Conservation (phyloP, 2,888 invertebrate species). For the Erpobdella octoculata region DNA sequence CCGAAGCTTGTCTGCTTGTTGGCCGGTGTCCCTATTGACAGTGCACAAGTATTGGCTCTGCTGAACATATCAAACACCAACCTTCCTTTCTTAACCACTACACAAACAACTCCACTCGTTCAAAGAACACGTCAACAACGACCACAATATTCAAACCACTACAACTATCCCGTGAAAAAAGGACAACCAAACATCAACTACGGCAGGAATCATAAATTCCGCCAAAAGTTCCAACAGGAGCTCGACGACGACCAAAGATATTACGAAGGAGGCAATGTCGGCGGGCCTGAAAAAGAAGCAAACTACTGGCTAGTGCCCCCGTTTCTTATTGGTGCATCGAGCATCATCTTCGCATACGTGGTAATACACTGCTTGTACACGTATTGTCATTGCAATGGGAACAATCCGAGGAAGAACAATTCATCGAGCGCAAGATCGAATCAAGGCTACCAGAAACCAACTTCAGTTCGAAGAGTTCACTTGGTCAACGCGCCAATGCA, state of each 20-base stretch:
- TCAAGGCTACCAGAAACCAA: neutral
- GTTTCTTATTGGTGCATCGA: constrained; percentile 37
- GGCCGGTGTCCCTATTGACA: constrained; percentile 9
- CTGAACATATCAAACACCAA: neutral
- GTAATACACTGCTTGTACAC: constrained; percentile 36
- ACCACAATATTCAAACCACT: neutral
- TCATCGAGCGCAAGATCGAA: neutral
- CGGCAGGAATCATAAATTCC: constrained; percentile 19
- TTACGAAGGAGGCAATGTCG: neutral
- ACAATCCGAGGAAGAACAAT: neutral
- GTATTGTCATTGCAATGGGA: constrained; percentile 35
- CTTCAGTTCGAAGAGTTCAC: constrained; percentile 21
- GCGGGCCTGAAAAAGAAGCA: constrained; percentile 25
- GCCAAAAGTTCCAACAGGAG: neutral
- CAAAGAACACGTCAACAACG: neutral
- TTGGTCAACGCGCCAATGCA: constrained; percentile 19
- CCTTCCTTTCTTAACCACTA: neutral
- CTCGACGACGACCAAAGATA: constrained; percentile 3
- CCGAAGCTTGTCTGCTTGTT: neutral
- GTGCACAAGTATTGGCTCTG: neutral
- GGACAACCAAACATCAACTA: constrained; percentile 22
- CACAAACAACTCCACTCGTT: neutral
- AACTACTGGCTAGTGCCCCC: constrained; percentile 36
- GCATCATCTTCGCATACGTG: constrained; percentile 36
- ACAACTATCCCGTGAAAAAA: constrained; percentile 4